Base-by-base conservation (phyloP, 2,113 vertebrate species). In the Dromaius novaehollandiae region DNA sequence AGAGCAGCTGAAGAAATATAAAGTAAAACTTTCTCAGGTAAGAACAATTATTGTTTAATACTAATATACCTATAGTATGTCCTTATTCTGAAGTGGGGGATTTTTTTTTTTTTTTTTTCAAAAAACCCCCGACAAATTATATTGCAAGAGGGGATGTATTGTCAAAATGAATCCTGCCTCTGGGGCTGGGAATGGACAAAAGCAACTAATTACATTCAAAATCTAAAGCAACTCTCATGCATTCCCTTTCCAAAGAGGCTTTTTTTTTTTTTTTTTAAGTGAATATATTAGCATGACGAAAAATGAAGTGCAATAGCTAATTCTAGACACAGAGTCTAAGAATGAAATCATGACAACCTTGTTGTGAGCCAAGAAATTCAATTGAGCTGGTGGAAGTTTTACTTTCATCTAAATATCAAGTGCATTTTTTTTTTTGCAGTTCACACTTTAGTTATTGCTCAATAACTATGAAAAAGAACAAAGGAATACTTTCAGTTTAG, bases 381-480 rank as follows among this genome's bases (percentile, higher is more conserved):
- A 82, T 11, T 85, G 87, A 97, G 92, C 93, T 92, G 92, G 92
- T 95, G 79, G 93, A 93, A 96, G 79, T 88, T 94, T 93, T 79
- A 65, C 34, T 10, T 82, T 58, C 53, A 76, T 55, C 82, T 88
- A 94, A 86, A 56, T 91, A 93, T 91, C 79, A 96, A 91, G 69
- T 91, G 91, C 93, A 66, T 94, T 82, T 84, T 81, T 50, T 81
- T 50, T 56, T 94, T 96, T 95, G 77, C 75, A 77, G 70, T 81
- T 90, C 77, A 84, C n/a, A 76, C 58, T 94, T 96, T 11, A 91
- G 86, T 97, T 87, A 79, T 96, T 97, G 87, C 94, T 94, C 86
- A 96, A 95, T 96, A 95, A 97, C 93, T 93, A 90, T 95, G 84
- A 86, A 96, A 96, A 97, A 96, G 85, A 80, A 91, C 91, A 88